Evolutionary conservation across 2,888 invertebrate species (phyloP), one percentile per base, ranked within the genome.

Genomic region (Fragum fragum): DNA sequence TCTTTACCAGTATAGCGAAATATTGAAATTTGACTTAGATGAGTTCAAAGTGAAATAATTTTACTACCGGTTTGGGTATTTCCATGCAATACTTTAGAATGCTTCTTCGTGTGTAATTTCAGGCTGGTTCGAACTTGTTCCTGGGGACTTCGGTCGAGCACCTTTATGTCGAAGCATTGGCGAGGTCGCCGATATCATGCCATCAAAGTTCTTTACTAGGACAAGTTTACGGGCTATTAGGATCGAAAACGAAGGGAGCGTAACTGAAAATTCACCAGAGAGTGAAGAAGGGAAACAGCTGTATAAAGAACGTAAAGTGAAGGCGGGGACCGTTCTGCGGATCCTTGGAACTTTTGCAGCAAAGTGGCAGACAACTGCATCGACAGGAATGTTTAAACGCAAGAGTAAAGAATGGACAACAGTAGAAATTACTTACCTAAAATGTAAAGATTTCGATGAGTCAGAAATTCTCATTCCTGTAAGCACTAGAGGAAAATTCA

Each of bases 91-190:
- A n/a, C n/a, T n/a, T n/a, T n/a, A n/a, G n/a, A n/a, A n/a, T n/a
- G n/a, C n/a, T n/a, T n/a, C n/a, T n/a, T n/a, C n/a, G n/a, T n/a
- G n/a, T n/a, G n/a, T n/a, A 52, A 14, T 74, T 76, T 26, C 70
- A 92, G 92, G 92, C 9, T 91, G 91, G 91, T 92, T 92, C 76
- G 92, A 91, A 74, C 63, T 92, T 7, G 90, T 92, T 1, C 92
- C 92, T 0, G 87, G 90, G 14, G 90, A 91, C 63, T 92, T 91
- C 79, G 87, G 88, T 0, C 83, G 91, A 21, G 88, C 86, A 9
- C 70, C 79, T 0, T 86, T 87, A 39, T 92, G 83, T 81, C 79
- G 81, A n/a, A 83, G 87, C 7, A 91, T 92, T 23, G 89, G 80
- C 1, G 89, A 91, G 63, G 74, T 92, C 1, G 90, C 91, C 0